phyloP scores from a whole-genome alignment of 2,888 invertebrate genomes.

The Xestia sexstrigata region DNA sequence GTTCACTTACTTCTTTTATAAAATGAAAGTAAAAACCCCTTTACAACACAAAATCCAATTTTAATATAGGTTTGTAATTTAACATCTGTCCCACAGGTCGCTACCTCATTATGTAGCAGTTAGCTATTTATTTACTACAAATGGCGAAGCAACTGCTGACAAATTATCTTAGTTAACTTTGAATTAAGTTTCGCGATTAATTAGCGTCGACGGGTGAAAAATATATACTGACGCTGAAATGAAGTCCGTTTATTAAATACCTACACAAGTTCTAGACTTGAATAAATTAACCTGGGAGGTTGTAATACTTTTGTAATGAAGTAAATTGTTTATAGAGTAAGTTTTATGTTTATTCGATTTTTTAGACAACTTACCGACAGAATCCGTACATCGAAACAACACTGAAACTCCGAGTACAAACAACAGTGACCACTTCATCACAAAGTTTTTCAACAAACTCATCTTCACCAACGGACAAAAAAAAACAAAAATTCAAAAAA shows the following conservation, averaged over 20 bases:
- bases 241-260: constrained; percentile 27
- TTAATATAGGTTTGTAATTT: constrained; percentile 12
- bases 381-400: constrained; percentile 86
- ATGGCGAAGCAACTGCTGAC: constrained; percentile 37
- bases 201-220: constrained; percentile 48
- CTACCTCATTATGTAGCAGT: constrained; percentile 18
- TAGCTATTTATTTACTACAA: constrained; percentile 47
- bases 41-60: background rate
- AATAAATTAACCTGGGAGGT: constrained; percentile 8
- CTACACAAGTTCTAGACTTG: background rate
- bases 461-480: constrained; percentile 61
- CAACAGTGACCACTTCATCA: constrained; percentile 82
- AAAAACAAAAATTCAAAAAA: constrained; percentile 54
- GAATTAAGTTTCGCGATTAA: constrained; percentile 57
- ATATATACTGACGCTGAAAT: constrained; percentile 24
- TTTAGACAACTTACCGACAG: constrained; percentile 82
- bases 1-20: background rate
- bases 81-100: background rate
- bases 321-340: background rate
- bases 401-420: constrained; percentile 86
- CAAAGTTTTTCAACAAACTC: constrained; percentile 74
- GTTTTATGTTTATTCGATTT: background rate
- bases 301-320: background rate
- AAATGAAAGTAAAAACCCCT: background rate
- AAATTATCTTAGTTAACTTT: constrained; percentile 57